Conservation (phyloP, 2,797 vertebrate genomes). For the Fistularia tabacaria region DNA sequence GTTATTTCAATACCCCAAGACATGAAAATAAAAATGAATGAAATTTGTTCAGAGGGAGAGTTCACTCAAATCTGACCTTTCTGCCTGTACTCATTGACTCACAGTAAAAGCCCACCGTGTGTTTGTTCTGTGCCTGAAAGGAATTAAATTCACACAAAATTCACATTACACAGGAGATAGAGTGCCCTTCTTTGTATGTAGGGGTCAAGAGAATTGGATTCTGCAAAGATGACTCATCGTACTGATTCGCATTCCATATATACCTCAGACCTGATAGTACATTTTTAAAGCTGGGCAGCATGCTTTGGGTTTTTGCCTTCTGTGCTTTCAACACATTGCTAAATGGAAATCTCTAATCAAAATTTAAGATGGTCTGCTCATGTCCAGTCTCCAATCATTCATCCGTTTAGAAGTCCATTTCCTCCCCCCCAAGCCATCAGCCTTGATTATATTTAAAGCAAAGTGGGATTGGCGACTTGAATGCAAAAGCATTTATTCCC, state of each 20-base stretch:
- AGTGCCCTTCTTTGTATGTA: slow-evolving; percentile 5
- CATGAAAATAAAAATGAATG: neutral
- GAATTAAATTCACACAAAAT: neutral
- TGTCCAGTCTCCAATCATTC: neutral
- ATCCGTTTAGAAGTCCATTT: too few relatives aligned
- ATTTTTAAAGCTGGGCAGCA: slow-evolving; percentile 2
- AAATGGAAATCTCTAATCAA: slow-evolving; percentile 8
- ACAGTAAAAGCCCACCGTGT: neutral
- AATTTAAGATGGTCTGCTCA: neutral
- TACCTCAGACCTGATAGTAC: neutral
- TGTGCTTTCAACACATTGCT: neutral
- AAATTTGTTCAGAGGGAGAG: neutral
- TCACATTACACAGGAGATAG: neutral
- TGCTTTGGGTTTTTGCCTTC: neutral
- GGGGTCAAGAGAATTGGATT: slow-evolving; percentile 8
- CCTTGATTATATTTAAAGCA: slow-evolving; percentile 3
- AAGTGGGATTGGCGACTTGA: slow-evolving; percentile 8
- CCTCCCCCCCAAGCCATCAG: neutral
- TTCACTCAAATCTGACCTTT: slow-evolving; percentile 1
- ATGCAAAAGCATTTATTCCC: slow-evolving; percentile 6
- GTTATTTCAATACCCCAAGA: slow-evolving; percentile 14
- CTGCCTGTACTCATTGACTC: slow-evolving; percentile 7
- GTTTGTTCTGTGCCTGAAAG: neutral
- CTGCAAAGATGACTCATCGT: slow-evolving; percentile 3
- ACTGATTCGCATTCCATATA: neutral